These are phyloP conservation scores for Caenorhabditis sinica DNA, from an alignment of 2,888 invertebrate genomes.

Conservation along the genomic window DNA sequence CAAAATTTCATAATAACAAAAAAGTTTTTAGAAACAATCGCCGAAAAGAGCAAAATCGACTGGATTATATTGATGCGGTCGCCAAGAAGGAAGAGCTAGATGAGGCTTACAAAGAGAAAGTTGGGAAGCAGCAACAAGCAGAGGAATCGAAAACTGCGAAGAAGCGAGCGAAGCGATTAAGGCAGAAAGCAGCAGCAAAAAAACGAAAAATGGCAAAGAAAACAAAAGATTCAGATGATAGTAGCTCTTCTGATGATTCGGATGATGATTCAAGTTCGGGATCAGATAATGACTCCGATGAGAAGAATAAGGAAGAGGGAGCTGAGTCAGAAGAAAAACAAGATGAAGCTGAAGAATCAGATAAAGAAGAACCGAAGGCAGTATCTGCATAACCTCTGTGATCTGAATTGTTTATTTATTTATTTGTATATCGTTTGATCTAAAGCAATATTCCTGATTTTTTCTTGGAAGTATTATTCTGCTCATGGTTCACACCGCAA, in stretches of 20 bases:
- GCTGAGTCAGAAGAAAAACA: constrained; percentile 22
- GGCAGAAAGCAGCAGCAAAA: constrained; percentile 71
- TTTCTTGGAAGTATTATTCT: neutral
- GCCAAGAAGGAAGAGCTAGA: constrained; percentile 92
- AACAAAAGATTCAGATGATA: constrained; percentile 38
- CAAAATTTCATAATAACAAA: neutral
- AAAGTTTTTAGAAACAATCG: constrained; percentile 90
- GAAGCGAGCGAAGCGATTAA: constrained; percentile 91
- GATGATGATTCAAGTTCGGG: constrained; percentile 24
- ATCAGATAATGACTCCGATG: constrained; percentile 24
- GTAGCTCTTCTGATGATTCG: constrained; percentile 30
- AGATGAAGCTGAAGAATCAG: neutral
- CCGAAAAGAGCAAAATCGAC: constrained; percentile 95
- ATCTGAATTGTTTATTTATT: neutral
- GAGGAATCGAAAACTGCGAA: constrained; percentile 86
- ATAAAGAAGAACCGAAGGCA: neutral
- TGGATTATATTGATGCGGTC: constrained; percentile 94
- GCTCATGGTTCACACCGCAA: no score
- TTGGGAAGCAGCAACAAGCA: constrained; percentile 86
- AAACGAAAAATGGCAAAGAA: constrained; percentile 69
- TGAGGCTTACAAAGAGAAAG: constrained; percentile 85
- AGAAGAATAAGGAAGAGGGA: constrained; percentile 41
- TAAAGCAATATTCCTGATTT: neutral
- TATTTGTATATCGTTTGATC: neutral
- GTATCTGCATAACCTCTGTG: neutral